Base-by-base conservation (phyloP, 2,888 invertebrate genomes). In the Acrocyrtus sp. region DNA sequence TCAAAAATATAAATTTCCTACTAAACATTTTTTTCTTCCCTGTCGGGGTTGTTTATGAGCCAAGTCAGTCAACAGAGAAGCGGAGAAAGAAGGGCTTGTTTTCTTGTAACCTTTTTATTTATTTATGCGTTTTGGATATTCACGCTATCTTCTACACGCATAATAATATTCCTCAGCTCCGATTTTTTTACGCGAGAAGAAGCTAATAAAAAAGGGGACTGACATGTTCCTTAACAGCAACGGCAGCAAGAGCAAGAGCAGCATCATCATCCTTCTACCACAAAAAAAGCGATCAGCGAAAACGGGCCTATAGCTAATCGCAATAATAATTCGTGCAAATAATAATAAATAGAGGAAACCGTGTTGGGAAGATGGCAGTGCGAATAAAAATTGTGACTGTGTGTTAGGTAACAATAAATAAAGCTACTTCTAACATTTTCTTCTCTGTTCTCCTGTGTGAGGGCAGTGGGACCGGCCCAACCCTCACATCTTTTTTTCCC, bases 391-490 rank as follows among this genome's bases (percentile, higher is more conserved):
- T 27, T 26, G 54, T 26, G 22, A 3, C n/a, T n/a, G 15, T 17
- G 21, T 24, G 21, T 66, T 66, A 56, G 50, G 66, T 66, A 66
- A 66, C 50, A 50, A 39, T 56, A 19, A 43, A 24, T 39, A n/a
- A 21, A 27, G 50, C 57, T 50, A 26, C 48, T 50, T 69, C 47
- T 63, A 10, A 51, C 8, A 17, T 57, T 43, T 41, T 60, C 57
- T 41, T 3, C 39, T 15, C 17, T 27, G 58, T 48, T 50, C 22
- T 58, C n/a, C n/a, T 39, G 34, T 63, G 70, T 72, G 58, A 72
- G 72, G 72, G 72, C 72, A 63, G 70, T 70, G 70, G 70, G 70
- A 70, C 70, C 70, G 54, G 70, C 62, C 65, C 72, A 72, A 58
- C 72, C 70, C 62, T 70, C 63, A n/a, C n/a, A n/a, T n/a, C n/a